Base-by-base conservation (phyloP, 2,113 vertebrate genomes). In the Anolis carolinensis region DNA sequence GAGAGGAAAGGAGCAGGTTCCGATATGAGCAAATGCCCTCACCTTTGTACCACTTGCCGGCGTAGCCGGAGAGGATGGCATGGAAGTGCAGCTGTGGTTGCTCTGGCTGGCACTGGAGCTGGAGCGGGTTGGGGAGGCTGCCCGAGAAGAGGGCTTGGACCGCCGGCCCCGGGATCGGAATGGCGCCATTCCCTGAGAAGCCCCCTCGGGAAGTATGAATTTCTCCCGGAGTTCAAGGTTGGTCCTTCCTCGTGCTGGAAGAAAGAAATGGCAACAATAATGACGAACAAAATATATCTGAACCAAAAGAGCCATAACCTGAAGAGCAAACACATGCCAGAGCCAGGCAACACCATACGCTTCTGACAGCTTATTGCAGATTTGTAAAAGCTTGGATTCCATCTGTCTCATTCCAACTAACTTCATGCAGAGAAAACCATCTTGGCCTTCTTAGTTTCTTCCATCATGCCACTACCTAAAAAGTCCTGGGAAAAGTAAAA, bases 171-270 rank as follows among this genome's bases (percentile, higher is more conserved):
- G 96, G 0, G 98, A 98, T 0, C 98, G 97, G 97, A 99, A 99
- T 0, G 98, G 97, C 0, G 98, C 98, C 96, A 99, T 97, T 9
- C 98, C 97, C 94, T 98, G 97, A 2, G 98, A 97, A 2, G 97
- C 97, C 30, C 98, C 99, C 75, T 99, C 99, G 0, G 98, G 98
- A 14, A 99, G 94, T 95, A 99, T 99, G 95, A 99, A 99, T 91
- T 99, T 99, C 95, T 99, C 99, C 71, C 99, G 95, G 74, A 99
- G 97, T 92, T 99, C 99, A 62, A 99, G 96, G 96, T 99, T 99
- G 90, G 99, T 99, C 84, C 99, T 96, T 65, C 99, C 99, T 36
- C 98, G 98, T 67, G 99, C 99, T 99, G 95, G 25, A 89, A 80
- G 8, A 81, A 84, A 68, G 63, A 70, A 50, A 74, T 27, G 7